phyloP scores from a whole-genome alignment of 2,113 vertebrate genomes.

The Antennarius striatus region DNA sequence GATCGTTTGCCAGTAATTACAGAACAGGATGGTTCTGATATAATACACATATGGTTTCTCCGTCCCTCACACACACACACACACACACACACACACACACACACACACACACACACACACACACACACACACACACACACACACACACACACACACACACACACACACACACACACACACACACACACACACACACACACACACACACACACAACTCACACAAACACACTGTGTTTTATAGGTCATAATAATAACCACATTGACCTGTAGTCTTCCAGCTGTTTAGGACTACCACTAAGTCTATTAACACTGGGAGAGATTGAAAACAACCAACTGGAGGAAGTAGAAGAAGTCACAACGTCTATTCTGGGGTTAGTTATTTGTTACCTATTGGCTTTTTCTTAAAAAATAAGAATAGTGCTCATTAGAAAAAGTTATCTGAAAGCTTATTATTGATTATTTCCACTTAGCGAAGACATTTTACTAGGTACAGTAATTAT shows the following conservation, averaged over 20 bases:
- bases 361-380: too few species aligned
- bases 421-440: not conserved
- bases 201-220: too few species aligned
- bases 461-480: constrained; percentile 31
- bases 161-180: not conserved
- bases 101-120: too few species aligned
- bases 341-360: too few species aligned
- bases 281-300: constrained; percentile 40
- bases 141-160: constrained; percentile 11
- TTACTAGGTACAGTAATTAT: constrained; percentile 41
- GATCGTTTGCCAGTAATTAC: constrained; percentile 48
- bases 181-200: too few species aligned
- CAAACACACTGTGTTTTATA: constrained; percentile 45
- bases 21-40: constrained; percentile 35
- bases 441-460: not conserved
- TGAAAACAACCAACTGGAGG: constrained; percentile 10
- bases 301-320: constrained; percentile 43
- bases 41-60: constrained; percentile 26
- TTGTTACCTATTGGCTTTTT: too few species aligned
- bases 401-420: too few species aligned
- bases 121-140: not conserved
- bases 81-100: not conserved
- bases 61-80: not conserved
- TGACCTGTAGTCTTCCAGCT: constrained; percentile 11
- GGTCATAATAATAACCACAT: constrained; percentile 44